Base-by-base conservation (phyloP, 2,797 vertebrate species). In the Oreochromis mossambicus region DNA sequence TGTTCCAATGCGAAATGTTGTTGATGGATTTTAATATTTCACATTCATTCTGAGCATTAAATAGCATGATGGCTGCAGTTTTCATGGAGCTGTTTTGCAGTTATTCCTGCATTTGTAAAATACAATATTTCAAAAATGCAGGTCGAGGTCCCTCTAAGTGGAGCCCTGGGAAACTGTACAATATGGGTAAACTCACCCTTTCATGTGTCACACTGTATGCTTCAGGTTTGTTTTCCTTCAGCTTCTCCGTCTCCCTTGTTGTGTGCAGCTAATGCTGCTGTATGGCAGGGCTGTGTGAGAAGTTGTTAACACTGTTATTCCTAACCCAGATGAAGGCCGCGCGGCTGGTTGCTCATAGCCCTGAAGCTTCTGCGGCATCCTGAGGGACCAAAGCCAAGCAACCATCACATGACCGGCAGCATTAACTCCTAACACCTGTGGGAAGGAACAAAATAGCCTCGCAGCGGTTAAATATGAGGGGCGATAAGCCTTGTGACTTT, bases 301-400 rank as follows among this genome's bases (percentile, higher is more conserved):
- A 92, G 93, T 93, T 94, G 94, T 95, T 94, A 94, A 94, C 94
- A 90, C 93, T 52, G 91, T 93, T 95, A 95, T 96, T 96, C 93
- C 91, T 91, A 93, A 93, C 91, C 24, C 86, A 84, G 86, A 90
- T 86, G 90, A 95, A 94, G 92, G 91, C 91, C 50, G 54, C n/a
- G 8, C 77, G 77, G 75, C 90, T 81, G 84, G 89, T 87, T 90
- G 93, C 94, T 95, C 91, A 80, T 86, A 83, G 91, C 92, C 88
- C 80, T 54, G 86, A 93, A 89, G 83, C 90, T 86, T 92, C 86
- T 24, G 63, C 36, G 92, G 94, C 89, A 93, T 94, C 88, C 87
- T 68, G 84, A 80, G 82, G 86, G 85, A 88, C 83, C 83, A 38
- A 79, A 88, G 85, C 92, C 13, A 52, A 81, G 79, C 82, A 32